Evolutionary conservation across 2,888 invertebrate genomes (phyloP).

Genomic region (Hedya salicella): DNA sequence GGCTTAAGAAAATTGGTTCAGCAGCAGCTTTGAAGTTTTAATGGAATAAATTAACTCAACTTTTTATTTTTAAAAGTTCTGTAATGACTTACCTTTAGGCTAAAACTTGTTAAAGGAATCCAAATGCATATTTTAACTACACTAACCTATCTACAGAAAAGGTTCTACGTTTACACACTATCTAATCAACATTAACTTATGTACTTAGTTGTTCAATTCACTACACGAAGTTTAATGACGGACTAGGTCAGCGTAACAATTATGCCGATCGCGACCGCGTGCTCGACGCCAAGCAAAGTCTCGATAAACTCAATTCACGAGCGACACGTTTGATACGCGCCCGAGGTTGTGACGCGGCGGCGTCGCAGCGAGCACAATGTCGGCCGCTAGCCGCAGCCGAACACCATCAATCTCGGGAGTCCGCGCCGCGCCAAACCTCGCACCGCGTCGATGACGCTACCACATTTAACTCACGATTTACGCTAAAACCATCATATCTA

Average conservation of each 20-base stretch:
- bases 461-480: slow-evolving; percentile 57
- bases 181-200: slow-evolving; percentile 16
- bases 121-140: slow-evolving; percentile 18
- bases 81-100: slow-evolving; percentile 27
- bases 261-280: slow-evolving; percentile 39
- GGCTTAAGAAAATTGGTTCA: slow-evolving; percentile 17
- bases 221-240: slow-evolving; percentile 53
- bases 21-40: slow-evolving; percentile 27
- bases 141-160: slow-evolving; percentile 23
- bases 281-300: slow-evolving; percentile 51
- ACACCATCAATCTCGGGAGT: slow-evolving; percentile 57
- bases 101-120: slow-evolving; percentile 1
- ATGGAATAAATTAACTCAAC: slow-evolving; percentile 32
- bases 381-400: slow-evolving; percentile 66
- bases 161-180: slow-evolving; percentile 17
- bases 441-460: slow-evolving; percentile 74
- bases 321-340: slow-evolving; percentile 70
- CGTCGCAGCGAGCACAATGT: slow-evolving; percentile 71
- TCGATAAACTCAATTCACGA: slow-evolving; percentile 70
- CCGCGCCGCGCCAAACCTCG: slow-evolving; percentile 62
- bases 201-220: slow-evolving; percentile 22
- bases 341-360: slow-evolving; percentile 74
- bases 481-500: slow-evolving; percentile 46
- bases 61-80: slow-evolving; percentile 14
- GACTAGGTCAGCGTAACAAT: slow-evolving; percentile 56